Percentiles rank a stretch among this genome's conserved stretches.
phyloP scores from a whole-genome alignment of 2,797 vertebrate species.

The Petrocephalus schoutedeni region DNA sequence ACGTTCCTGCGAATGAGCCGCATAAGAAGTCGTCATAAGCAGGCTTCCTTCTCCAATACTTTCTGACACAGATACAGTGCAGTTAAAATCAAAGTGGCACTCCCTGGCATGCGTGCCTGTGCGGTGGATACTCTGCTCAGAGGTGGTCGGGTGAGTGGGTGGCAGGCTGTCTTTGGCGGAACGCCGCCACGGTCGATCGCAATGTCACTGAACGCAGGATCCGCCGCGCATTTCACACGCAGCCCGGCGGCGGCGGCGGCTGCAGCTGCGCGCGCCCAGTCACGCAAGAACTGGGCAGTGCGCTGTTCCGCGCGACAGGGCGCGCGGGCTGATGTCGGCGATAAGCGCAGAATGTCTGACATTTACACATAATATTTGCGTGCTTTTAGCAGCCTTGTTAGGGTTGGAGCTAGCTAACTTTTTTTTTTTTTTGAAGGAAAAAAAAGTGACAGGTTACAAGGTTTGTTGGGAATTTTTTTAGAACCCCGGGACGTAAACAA shows the following conservation, averaged over 20 bases:
- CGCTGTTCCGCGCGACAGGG: slow-evolving; percentile 17
- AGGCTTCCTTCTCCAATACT: neutral
- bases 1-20: neutral
- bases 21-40: neutral
- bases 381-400: neutral
- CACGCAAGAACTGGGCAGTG: slow-evolving; percentile 45
- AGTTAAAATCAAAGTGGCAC: slow-evolving; percentile 25
- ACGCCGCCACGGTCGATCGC: slow-evolving; percentile 41
- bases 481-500: neutral
- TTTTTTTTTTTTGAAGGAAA: neutral
- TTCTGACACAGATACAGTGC: neutral
- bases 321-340: neutral
- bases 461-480: neutral
- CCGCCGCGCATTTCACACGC: slow-evolving; percentile 41
- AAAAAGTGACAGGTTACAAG: neutral
- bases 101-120: slow-evolving; percentile 18
- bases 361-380: slow-evolving; percentile 11
- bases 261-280: slow-evolving; percentile 32
- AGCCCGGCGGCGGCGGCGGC: neutral
- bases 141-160: slow-evolving; percentile 48
- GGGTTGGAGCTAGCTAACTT: neutral
- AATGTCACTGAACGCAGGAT: slow-evolving; percentile 45
- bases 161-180: slow-evolving; percentile 38
- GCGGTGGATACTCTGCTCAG: slow-evolving; percentile 38
- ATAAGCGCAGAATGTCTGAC: slow-evolving; percentile 22